Conservation (phyloP, 2,113 vertebrate species). For the Limanda limanda region DNA sequence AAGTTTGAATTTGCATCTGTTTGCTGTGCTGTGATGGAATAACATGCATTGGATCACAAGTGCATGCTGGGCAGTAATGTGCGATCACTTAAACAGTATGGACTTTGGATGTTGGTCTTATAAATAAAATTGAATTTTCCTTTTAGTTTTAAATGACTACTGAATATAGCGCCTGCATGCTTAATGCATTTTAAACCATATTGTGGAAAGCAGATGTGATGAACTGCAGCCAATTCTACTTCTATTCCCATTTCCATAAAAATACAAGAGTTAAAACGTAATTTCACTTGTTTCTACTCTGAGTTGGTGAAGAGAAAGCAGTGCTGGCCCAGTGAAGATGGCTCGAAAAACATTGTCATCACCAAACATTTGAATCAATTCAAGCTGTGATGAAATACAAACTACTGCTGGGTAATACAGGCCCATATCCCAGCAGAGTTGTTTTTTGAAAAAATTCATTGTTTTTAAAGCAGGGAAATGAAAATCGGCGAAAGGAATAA, state of each 20-base stretch:
- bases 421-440: neutral
- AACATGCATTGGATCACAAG: conserved; percentile 10
- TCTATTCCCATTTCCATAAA: conserved; percentile 1
- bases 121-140: conserved; percentile 13
- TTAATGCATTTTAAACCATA: neutral
- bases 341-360: conserved; percentile 8
- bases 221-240: neutral
- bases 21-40: neutral
- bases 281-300: neutral
- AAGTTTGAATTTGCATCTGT: conserved; percentile 8
- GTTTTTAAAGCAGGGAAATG: neutral
- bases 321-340: neutral
- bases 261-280: neutral
- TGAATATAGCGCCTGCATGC: neutral
- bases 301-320: neutral
- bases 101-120: neutral
- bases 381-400: conserved; percentile 10
- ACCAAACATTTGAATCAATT: conserved; percentile 13
- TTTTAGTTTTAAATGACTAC: neutral
- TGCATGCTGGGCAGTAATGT: conserved; percentile 1
- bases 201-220: neutral
- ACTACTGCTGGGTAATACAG: conserved; percentile 4
- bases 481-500: neutral
- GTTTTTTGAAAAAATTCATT: neutral
- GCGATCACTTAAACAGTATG: neutral